These are phyloP conservation scores for Drosophila peninsularis DNA, from an alignment of 2,888 invertebrate species.

Conservation along the genomic window DNA sequence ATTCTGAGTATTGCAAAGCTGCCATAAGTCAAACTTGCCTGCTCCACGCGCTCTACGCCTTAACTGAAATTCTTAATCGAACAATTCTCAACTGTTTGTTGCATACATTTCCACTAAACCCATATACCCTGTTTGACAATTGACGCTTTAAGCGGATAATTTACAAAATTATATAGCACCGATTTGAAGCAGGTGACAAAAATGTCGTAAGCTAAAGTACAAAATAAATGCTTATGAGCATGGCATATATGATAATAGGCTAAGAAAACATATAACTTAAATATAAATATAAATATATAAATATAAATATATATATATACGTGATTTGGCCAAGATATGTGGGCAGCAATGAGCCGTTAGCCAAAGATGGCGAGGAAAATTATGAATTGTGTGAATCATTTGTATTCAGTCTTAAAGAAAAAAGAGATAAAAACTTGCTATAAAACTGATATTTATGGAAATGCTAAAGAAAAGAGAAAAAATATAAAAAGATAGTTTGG, in stretches of 20 bases:
- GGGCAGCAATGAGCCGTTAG: background rate
- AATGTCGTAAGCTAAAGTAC: slow-evolving; percentile 1
- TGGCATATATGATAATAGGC: background rate
- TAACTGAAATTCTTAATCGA: background rate
- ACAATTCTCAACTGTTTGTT: background rate
- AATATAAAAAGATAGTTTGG: no score
- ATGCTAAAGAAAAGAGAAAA: background rate
- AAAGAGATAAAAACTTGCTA: background rate
- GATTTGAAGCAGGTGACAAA: slow-evolving; percentile 10
- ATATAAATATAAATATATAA: background rate
- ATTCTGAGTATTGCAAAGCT: background rate
- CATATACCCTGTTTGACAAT: background rate
- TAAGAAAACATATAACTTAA: background rate
- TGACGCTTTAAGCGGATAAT: slow-evolving; percentile 7
- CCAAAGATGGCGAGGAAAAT: background rate
- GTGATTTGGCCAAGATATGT: background rate
- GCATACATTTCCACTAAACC: background rate
- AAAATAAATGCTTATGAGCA: slow-evolving; percentile 12
- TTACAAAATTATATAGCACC: slow-evolving; percentile 16
- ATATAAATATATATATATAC: no score
- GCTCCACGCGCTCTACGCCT: background rate
- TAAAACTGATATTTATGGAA: background rate
- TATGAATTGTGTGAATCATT: background rate
- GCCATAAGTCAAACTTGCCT: background rate
- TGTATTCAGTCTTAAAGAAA: background rate